Evolutionary conservation across 1,140 invertebrate species (phyloP).

Genomic region (Trichonephila clavata): DNA sequence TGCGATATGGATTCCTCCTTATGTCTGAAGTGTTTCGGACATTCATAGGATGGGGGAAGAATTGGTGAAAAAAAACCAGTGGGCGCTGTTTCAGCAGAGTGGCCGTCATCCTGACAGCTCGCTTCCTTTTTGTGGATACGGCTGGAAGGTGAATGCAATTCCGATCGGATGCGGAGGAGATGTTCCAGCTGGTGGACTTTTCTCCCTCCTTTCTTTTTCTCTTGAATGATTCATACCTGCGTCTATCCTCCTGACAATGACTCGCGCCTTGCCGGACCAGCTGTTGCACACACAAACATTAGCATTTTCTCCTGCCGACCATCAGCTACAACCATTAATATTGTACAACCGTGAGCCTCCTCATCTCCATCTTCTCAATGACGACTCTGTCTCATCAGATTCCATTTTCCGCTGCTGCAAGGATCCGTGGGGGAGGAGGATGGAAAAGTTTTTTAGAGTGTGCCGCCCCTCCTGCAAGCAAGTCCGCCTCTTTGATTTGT

Average conservation of each 20-base stretch:
- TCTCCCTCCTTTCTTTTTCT: constrained; percentile 56
- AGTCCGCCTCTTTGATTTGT: constrained; percentile 47
- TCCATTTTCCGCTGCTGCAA: constrained; percentile 35
- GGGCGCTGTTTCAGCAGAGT: constrained; percentile 7
- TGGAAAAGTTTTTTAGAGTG: background rate
- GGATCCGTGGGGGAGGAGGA: no score
- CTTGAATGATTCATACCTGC: constrained; percentile 71
- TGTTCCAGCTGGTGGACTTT: constrained; percentile 54
- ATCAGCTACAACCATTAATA: constrained; percentile 74
- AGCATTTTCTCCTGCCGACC: constrained; percentile 63
- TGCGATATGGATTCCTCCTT: background rate
- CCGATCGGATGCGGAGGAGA: constrained; percentile 28
- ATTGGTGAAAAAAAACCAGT: background rate
- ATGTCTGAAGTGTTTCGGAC: background rate
- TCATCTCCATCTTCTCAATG: constrained; percentile 73
- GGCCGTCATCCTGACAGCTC: constrained; percentile 11
- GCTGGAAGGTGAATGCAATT: constrained; percentile 65
- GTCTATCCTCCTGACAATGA: constrained; percentile 71
- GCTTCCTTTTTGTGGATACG: background rate
- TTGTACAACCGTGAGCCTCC: constrained; percentile 54
- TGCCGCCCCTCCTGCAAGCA: background rate
- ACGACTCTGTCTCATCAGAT: constrained; percentile 69
- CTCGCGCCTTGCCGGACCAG: constrained; percentile 37
- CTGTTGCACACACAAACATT: constrained; percentile 63
- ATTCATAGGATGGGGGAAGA: background rate